Base-by-base conservation (phyloP, 1,140 invertebrate species). In the Triops cancriformis region DNA sequence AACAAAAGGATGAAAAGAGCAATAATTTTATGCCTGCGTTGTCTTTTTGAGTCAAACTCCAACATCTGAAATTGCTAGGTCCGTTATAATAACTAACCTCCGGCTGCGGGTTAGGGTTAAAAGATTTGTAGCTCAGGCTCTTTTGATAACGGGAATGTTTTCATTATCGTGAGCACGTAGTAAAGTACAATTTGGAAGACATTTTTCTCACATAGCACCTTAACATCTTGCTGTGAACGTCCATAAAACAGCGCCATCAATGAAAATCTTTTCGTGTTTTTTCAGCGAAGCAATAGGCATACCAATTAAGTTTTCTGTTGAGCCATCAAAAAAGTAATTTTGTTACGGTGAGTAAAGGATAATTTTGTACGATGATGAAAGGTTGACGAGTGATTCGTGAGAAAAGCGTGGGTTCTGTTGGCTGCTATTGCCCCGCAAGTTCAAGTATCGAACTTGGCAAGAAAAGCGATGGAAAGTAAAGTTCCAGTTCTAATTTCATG, bases 21-120 rank as follows among this genome's bases (percentile, higher is more conserved):
- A 18, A 18, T 6, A 64, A n/a, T 64, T 64, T n/a, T 12, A n/a
- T 64, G 51, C 14, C 23, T 64, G 51, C 23, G 51, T 23, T 64
- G 51, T 64, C 18, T 64, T 14, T 64, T 12, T 18, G 51, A 64
- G 51, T 23, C 14, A 64, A 64, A 64, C 45, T 64, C 18, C 51
- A 64, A n/a, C 51, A n/a, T 64, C 23, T 23, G 6, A 64, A 23
- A 64, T 64, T 64, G 51, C 51, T 64, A 64, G 51, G 51, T 64
- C 51, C 51, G 51, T 64, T 64, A 64, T 64, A 64, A 64, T 64
- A 64, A 18, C 18, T 64, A 64, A 64, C 51, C 51, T 64, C 51
- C 51, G 51, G 51, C n/a, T 10, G 14, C 51, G 23, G 23, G 51
- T 64, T 64, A 23, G 18, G 14, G 10, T 64, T n/a, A 64, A 23